Evolutionary conservation across 2,888 invertebrate genomes (phyloP).

Genomic region (Melieria crassipennis): DNA sequence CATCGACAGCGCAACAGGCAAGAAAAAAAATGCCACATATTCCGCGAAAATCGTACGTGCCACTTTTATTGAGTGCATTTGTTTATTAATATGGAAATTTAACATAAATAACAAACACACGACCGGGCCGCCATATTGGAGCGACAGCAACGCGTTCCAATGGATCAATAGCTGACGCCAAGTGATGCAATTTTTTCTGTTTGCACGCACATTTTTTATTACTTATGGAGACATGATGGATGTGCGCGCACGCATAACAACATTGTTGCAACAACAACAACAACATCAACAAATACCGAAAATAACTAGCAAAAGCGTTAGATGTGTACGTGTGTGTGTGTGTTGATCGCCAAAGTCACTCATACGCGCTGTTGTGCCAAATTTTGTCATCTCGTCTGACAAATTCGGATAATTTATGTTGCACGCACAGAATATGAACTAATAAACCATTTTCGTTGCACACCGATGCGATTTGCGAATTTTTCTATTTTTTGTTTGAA

Average conservation of each 20-base stretch:
- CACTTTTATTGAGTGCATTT: slow-evolving; percentile 17
- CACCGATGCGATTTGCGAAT: not conserved
- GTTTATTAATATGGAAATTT: slow-evolving; percentile 38
- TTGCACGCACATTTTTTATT: slow-evolving; percentile 14
- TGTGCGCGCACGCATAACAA: not conserved
- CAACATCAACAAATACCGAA: too few species aligned
- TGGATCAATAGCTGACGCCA: not conserved
- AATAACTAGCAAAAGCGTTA: slow-evolving; percentile 14
- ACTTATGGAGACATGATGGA: slow-evolving; percentile 47
- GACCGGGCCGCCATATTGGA: slow-evolving; percentile 16
- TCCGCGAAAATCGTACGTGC: slow-evolving; percentile 9
- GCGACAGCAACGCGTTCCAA: slow-evolving; percentile 5
- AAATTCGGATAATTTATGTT: slow-evolving; percentile 50
- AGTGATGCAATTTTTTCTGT: not conserved
- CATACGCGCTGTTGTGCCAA: slow-evolving; percentile 47
- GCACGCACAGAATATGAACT: slow-evolving; percentile 41
- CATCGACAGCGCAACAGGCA: slow-evolving; percentile 21
- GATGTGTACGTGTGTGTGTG: slow-evolving; percentile 35
- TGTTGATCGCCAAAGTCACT: slow-evolving; percentile 39
- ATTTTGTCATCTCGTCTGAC: slow-evolving; percentile 34
- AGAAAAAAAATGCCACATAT: slow-evolving; percentile 14
- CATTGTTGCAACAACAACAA: slow-evolving; percentile 11
- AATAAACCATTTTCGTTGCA: slow-evolving; percentile 17
- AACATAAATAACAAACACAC: slow-evolving; percentile 12
- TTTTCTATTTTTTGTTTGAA: not conserved